These are phyloP conservation scores for Acanthosepion pharaonis DNA, from an alignment of 2,888 invertebrate genomes.

Conservation along the genomic window DNA sequence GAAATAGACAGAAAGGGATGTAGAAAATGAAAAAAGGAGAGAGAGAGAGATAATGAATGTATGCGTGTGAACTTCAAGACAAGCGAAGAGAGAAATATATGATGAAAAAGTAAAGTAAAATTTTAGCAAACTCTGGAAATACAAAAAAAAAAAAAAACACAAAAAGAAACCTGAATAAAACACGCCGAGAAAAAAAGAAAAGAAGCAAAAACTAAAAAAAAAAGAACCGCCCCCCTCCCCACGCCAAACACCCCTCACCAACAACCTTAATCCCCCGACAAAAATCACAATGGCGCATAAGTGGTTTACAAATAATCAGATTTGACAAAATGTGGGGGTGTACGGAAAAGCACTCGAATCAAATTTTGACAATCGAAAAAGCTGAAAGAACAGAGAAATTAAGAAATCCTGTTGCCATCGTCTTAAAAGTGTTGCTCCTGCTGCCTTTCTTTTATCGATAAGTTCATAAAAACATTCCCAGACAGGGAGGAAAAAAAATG, in stretches of 20 bases:
- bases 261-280: not conserved
- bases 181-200: not conserved
- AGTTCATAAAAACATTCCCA: not conserved
- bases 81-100: not conserved
- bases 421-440: not conserved
- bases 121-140: no score
- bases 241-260: not conserved
- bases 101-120: not conserved
- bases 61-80: not conserved
- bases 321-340: not conserved
- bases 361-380: not conserved
- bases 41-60: not conserved
- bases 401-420: not conserved
- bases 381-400: not conserved
- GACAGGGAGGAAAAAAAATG: not conserved
- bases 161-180: not conserved
- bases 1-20: not conserved
- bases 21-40: no score
- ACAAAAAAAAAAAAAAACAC: not conserved
- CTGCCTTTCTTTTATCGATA: not conserved
- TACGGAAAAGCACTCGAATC: not conserved
- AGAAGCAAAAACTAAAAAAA: not conserved
- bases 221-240: not conserved
- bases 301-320: not conserved
- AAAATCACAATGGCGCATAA: not conserved